phyloP scores from a whole-genome alignment of 1,140 invertebrate genomes.

The Drosophila pruinosa region DNA sequence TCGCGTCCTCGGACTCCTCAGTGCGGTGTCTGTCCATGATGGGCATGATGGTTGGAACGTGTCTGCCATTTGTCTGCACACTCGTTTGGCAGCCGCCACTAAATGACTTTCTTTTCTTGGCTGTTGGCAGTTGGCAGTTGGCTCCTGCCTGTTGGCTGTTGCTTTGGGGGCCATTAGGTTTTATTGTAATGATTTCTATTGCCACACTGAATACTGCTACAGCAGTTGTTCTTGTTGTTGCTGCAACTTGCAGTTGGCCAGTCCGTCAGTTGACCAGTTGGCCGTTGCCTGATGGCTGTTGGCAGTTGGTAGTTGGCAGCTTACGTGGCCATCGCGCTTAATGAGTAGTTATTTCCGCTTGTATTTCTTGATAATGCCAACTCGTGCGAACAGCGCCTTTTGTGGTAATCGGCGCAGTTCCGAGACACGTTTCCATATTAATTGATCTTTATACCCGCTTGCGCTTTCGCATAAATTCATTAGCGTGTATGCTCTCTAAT shows the following conservation, averaged over 20 bases:
- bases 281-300: conserved; percentile 55
- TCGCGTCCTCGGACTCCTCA: background rate
- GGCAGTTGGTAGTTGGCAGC: conserved; percentile 51
- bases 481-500: conserved; percentile 60
- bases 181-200: conserved; percentile 81
- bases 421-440: conserved; percentile 63
- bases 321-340: conserved; percentile 75
- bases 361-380: conserved; percentile 73
- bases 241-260: background rate
- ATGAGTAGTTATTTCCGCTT: conserved; percentile 79
- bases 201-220: conserved; percentile 43
- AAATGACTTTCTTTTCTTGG: conserved; percentile 76
- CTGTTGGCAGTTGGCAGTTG: conserved; percentile 23
- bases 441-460: conserved; percentile 50
- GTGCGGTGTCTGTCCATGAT: background rate
- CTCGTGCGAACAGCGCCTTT: conserved; percentile 58
- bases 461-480: conserved; percentile 52
- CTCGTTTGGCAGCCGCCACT: conserved; percentile 58
- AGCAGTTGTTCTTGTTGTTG: conserved; percentile 2
- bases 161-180: conserved; percentile 73
- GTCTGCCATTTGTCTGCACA: conserved; percentile 79
- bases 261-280: conserved; percentile 47
- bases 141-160: conserved; percentile 58
- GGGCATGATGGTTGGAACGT: conserved; percentile 59
- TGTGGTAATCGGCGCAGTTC: conserved; percentile 46